Percentiles rank a stretch among this genome's conserved stretches.
These are phyloP conservation scores for Phataginus tetradactyla DNA, from an alignment of 2,797 vertebrate genomes.

Conservation along the genomic window DNA sequence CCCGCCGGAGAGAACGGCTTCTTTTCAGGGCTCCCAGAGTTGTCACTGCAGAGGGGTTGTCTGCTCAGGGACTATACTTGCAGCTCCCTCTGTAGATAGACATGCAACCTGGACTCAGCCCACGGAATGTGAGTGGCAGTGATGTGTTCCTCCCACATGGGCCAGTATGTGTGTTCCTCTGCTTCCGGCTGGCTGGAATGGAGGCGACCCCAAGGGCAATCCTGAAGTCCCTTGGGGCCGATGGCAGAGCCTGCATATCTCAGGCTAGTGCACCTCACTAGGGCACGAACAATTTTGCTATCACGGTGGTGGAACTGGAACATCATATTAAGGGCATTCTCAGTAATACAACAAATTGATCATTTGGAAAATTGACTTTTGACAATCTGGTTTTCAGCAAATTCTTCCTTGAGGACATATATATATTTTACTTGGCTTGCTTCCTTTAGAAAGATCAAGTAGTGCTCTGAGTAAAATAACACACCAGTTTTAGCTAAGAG, in stretches of 20 bases:
- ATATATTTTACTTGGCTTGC: background rate
- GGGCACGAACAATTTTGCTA: background rate
- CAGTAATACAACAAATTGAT: background rate
- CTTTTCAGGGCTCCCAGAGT: background rate
- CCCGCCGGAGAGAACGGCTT: background rate
- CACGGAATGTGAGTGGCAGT: background rate
- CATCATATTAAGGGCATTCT: background rate
- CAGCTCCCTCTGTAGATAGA: background rate
- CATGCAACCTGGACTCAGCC: background rate
- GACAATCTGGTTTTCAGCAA: background rate
- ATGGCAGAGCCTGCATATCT: background rate
- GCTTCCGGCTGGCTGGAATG: background rate
- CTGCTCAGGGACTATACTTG: background rate
- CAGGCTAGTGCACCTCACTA: background rate
- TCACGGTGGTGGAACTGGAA: background rate
- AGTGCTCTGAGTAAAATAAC: background rate
- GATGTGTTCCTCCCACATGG: background rate
- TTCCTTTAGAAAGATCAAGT: slow-evolving; percentile 32
- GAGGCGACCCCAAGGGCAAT: background rate
- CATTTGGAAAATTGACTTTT: slow-evolving; percentile 5
- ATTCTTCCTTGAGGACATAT: background rate
- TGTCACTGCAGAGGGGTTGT: background rate
- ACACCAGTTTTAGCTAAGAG: background rate
- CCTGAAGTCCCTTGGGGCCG: background rate
- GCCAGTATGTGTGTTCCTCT: background rate